A percentile compares a stretch with the other conserved stretches of the same genome.
Evolutionary conservation across 2,113 vertebrate genomes (phyloP).

Genomic region (Etheostoma spectabile): DNA sequence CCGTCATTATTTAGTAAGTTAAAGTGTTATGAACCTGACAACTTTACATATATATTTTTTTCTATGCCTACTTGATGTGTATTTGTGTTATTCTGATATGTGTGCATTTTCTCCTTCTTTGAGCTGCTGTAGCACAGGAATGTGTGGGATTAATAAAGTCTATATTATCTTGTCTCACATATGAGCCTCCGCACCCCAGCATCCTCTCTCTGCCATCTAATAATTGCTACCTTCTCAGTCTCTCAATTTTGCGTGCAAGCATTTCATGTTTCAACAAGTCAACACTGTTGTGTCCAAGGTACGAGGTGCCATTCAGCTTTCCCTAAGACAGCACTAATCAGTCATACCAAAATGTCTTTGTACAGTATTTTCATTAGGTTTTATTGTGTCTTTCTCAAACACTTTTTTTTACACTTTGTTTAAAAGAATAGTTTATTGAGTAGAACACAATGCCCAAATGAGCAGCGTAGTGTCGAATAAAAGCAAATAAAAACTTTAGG

Average conservation of each 20-base stretch:
- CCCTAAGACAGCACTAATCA: background rate
- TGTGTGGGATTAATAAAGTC: too few relatives aligned
- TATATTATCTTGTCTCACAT: constrained; percentile 11
- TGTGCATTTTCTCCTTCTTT: too few relatives aligned
- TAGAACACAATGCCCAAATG: background rate
- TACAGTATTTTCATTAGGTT: background rate
- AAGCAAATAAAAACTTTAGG: background rate
- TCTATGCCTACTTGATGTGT: too few relatives aligned
- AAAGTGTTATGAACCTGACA: too few relatives aligned
- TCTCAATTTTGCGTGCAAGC: constrained; percentile 28
- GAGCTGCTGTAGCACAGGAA: too few relatives aligned
- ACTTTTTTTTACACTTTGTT: background rate
- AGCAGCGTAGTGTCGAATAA: background rate
- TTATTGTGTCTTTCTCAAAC: background rate
- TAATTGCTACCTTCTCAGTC: constrained; percentile 51
- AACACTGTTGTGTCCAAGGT: background rate
- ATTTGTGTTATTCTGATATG: too few relatives aligned
- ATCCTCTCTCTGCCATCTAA: constrained; percentile 32
- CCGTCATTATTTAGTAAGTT: too few relatives aligned
- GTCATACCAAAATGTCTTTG: background rate
- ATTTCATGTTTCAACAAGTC: constrained; percentile 9
- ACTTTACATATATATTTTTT: too few relatives aligned
- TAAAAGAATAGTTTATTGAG: background rate
- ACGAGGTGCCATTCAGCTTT: background rate
- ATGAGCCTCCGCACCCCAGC: constrained; percentile 36